Percentiles rank a stretch among this genome's conserved stretches.
Evolutionary conservation across 1,140 invertebrate species (phyloP).

Genomic region (Meloidogyne exigua): DNA sequence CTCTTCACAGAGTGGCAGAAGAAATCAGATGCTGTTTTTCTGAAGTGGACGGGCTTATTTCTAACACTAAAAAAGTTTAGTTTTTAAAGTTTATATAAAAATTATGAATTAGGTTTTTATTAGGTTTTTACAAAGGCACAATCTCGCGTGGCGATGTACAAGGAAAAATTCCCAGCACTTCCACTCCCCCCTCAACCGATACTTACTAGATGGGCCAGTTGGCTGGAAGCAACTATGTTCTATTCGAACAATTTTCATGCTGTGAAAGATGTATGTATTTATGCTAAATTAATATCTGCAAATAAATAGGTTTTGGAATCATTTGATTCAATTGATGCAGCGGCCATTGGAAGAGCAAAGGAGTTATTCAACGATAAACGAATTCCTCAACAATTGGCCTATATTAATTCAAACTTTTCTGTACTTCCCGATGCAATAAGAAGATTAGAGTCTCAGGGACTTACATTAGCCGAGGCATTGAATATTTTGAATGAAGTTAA

Average conservation of each 20-base stretch:
- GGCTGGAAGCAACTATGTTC: slow-evolving; percentile 6
- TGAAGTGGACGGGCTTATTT: background rate
- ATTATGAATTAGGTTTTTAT: too few species aligned
- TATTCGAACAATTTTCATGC: background rate
- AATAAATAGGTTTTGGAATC: background rate
- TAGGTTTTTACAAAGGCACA: slow-evolving; percentile 18
- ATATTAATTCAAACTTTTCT: too few species aligned
- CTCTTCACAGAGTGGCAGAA: background rate
- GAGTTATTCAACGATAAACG: too few species aligned
- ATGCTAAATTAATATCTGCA: too few species aligned
- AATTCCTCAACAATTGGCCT: too few species aligned
- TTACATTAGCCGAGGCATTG: too few species aligned
- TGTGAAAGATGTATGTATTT: background rate
- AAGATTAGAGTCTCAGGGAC: too few species aligned
- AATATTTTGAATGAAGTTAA: too few species aligned
- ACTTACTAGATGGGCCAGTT: slow-evolving; percentile 14
- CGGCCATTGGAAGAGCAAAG: background rate
- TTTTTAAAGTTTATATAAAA: background rate
- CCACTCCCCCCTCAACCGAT: slow-evolving; percentile 8
- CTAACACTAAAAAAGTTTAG: slow-evolving; percentile 4
- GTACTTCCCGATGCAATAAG: too few species aligned
- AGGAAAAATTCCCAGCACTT: background rate
- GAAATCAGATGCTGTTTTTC: background rate
- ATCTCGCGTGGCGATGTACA: background rate
- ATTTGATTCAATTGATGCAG: background rate